phyloP scores from a whole-genome alignment of 2,113 vertebrate genomes.

The Scolopax mira region DNA sequence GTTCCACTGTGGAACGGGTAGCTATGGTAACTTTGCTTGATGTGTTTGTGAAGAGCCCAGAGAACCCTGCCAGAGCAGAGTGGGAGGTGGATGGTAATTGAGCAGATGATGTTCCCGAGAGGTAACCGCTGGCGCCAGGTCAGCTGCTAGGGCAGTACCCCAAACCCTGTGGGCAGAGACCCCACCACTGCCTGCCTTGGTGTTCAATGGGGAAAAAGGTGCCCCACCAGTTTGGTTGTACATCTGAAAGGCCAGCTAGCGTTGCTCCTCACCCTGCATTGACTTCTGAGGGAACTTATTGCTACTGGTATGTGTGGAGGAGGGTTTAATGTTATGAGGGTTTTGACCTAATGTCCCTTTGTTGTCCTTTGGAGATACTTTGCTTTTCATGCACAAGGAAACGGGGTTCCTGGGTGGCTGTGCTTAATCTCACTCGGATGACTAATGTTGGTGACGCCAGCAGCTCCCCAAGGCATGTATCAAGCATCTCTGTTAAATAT shows the following conservation, averaged over 20 bases:
- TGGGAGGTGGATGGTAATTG: background rate
- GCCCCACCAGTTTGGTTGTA: background rate
- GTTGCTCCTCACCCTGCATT: background rate
- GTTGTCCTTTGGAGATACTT: background rate
- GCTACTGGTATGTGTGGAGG: background rate
- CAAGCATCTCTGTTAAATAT: background rate
- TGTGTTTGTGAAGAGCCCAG: background rate
- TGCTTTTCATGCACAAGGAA: background rate
- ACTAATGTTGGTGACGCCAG: background rate
- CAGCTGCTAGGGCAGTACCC: background rate
- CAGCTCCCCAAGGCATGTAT: background rate
- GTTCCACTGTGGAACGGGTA: background rate
- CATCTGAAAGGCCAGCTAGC: background rate
- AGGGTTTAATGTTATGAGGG: fast-evolving
- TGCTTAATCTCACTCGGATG: background rate
- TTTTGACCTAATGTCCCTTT: background rate
- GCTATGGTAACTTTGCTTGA: background rate
- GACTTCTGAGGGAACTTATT: background rate
- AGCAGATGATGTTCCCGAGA: background rate
- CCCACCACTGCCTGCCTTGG: background rate
- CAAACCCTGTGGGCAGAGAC: background rate
- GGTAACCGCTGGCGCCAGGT: background rate
- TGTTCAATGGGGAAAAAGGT: background rate
- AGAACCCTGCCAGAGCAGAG: background rate
- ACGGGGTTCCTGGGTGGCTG: background rate